A percentile compares a stretch with the other conserved stretches of the same genome.
Conservation (phyloP, 1,140 invertebrate genomes). For the Pachypeltis micranthus region DNA sequence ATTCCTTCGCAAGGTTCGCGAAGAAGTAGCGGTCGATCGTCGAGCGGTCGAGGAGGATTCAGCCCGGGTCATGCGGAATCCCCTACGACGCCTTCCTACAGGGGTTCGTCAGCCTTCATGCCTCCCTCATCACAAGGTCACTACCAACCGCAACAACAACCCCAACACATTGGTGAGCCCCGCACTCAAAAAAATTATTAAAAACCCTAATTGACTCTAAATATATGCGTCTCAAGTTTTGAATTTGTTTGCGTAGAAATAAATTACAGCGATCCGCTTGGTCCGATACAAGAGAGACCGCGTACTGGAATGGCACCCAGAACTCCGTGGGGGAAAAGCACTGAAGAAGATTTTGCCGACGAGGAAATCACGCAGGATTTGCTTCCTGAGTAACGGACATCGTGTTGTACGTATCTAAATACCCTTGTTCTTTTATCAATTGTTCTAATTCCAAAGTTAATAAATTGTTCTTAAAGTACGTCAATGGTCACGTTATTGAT, state of each 20-base stretch:
- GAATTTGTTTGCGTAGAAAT: constrained; percentile 49
- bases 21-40: constrained; percentile 43
- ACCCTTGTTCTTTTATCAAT: too few species aligned
- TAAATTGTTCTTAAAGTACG: too few species aligned
- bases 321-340: constrained; percentile 36
- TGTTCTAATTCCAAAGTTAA: too few species aligned
- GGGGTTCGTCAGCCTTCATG: constrained; percentile 28
- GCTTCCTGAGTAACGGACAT: constrained; percentile 63
- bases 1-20: too few species aligned
- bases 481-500: too few species aligned
- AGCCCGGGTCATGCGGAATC: constrained; percentile 38
- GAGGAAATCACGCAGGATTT: constrained; percentile 71
- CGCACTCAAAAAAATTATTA: neutral
- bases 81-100: constrained; percentile 32
- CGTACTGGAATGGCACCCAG: constrained; percentile 50
- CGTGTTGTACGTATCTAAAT: too few species aligned
- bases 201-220: too few species aligned
- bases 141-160: constrained; percentile 15
- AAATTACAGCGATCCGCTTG: constrained; percentile 60
- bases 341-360: constrained; percentile 67
- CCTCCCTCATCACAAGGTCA: constrained; percentile 24
- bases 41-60: constrained; percentile 43
- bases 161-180: neutral
- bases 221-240: too few species aligned
- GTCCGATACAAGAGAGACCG: constrained; percentile 54